phyloP scores from a whole-genome alignment of 2,888 invertebrate genomes.

The Polylopha cassiicola region DNA sequence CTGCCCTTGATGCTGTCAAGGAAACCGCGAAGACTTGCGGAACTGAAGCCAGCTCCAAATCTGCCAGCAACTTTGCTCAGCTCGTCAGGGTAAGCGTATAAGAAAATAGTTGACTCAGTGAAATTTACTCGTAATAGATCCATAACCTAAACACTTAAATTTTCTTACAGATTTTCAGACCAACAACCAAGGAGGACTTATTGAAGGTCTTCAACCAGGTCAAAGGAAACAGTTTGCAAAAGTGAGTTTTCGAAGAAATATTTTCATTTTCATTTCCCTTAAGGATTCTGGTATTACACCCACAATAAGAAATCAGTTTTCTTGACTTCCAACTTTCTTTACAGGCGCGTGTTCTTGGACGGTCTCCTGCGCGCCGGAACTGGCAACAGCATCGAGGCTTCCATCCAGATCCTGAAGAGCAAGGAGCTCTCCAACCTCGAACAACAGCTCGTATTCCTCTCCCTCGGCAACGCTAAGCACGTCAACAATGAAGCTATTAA shows the following conservation, averaged over 20 bases:
- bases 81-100: constrained; percentile 74
- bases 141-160: background rate
- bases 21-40: constrained; percentile 78
- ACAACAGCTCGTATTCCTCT: constrained; percentile 80
- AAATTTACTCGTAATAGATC: too few species aligned
- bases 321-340: constrained; percentile 24
- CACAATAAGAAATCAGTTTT: too few species aligned
- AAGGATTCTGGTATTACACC: too few species aligned
- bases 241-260: constrained; percentile 50
- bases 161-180: constrained; percentile 78
- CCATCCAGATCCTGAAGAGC: constrained; percentile 80
- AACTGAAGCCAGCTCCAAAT: constrained; percentile 79
- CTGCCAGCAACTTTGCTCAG: constrained; percentile 81
- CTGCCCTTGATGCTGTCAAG: constrained; percentile 77
- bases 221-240: constrained; percentile 77
- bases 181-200: constrained; percentile 82
- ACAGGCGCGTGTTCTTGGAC: constrained; percentile 86
- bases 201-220: constrained; percentile 81
- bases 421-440: constrained; percentile 78
- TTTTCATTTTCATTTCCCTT: background rate
- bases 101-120: background rate
- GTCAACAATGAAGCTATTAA: constrained; percentile 81
- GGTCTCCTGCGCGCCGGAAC: constrained; percentile 88
- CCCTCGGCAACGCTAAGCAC: constrained; percentile 81
- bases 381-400: constrained; percentile 84